Evolutionary conservation across 2,113 vertebrate genomes (phyloP).

Genomic region (Prunella himalayana): DNA sequence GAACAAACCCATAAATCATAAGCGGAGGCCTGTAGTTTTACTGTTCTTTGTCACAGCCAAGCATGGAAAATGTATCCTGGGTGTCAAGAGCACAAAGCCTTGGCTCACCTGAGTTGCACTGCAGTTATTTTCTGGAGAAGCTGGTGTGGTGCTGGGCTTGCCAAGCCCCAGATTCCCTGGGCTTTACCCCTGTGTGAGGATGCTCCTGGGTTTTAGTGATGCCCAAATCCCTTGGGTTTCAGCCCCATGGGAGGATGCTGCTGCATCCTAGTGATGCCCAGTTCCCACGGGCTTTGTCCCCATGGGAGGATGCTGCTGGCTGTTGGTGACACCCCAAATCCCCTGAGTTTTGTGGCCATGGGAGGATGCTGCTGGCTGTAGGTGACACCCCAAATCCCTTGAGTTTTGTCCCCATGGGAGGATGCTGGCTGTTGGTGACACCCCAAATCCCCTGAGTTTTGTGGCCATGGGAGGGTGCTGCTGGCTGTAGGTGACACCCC

Average conservation of each 20-base stretch:
- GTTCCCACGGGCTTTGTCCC: neutral
- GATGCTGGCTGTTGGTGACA: accelerated
- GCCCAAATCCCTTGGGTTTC: neutral
- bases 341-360: accelerated
- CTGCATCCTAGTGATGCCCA: too few species aligned
- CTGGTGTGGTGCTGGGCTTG: neutral
- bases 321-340: neutral
- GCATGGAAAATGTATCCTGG: neutral
- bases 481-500: neutral
- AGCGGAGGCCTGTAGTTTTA: neutral
- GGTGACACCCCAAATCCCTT: neutral
- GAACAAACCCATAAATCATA: conserved; percentile 49
- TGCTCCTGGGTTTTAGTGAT: neutral
- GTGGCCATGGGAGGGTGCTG: neutral
- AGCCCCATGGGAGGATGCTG: neutral
- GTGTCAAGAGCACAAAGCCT: neutral
- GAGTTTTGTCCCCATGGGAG: accelerated
- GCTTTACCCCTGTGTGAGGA: neutral
- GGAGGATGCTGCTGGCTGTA: neutral
- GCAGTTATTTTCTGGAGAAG: neutral
- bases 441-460: accelerated
- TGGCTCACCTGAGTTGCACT: neutral
- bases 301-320: accelerated
- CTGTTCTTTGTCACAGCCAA: conserved; percentile 18
- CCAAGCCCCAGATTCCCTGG: neutral